A percentile compares a stretch with the other conserved stretches of the same genome.
Evolutionary conservation across 2,888 invertebrate genomes (phyloP).

Genomic region (Phengaris alcon): DNA sequence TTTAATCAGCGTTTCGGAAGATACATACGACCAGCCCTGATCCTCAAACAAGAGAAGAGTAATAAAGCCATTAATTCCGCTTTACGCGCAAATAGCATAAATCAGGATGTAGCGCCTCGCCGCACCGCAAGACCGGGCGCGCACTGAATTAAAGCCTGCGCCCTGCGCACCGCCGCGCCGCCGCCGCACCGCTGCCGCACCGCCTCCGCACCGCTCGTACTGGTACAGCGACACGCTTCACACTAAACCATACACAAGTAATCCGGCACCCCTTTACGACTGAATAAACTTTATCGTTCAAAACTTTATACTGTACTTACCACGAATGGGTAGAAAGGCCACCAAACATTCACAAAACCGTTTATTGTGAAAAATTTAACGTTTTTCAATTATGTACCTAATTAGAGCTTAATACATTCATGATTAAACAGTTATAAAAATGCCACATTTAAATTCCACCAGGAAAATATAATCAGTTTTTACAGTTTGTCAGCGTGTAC

Average conservation of each 20-base stretch:
- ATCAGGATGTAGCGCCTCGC: constrained; percentile 69
- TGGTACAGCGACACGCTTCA: constrained; percentile 46
- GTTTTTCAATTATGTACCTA: neutral
- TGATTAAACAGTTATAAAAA: too few species aligned
- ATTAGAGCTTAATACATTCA: too few species aligned
- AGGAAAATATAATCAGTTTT: too few species aligned
- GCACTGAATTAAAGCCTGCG: constrained; percentile 39
- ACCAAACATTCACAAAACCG: neutral
- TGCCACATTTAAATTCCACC: too few species aligned
- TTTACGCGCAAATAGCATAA: constrained; percentile 78
- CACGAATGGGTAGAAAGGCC: neutral
- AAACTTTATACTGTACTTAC: constrained; percentile 10
- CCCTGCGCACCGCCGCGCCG: constrained; percentile 43
- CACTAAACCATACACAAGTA: constrained; percentile 51
- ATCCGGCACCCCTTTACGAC: constrained; percentile 32
- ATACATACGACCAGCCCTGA: constrained; percentile 44
- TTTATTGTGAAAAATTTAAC: neutral
- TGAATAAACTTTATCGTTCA: constrained; percentile 25
- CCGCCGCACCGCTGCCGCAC: constrained; percentile 37
- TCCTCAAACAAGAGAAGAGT: constrained; percentile 73
- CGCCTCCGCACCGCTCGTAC: neutral
- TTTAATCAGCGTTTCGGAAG: constrained; percentile 31
- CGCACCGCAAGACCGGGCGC: constrained; percentile 64
- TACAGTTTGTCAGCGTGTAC: too few species aligned
- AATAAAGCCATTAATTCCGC: constrained; percentile 78